Base-by-base conservation (phyloP, 1,140 invertebrate genomes). In the Anadara kagoshimensis region DNA sequence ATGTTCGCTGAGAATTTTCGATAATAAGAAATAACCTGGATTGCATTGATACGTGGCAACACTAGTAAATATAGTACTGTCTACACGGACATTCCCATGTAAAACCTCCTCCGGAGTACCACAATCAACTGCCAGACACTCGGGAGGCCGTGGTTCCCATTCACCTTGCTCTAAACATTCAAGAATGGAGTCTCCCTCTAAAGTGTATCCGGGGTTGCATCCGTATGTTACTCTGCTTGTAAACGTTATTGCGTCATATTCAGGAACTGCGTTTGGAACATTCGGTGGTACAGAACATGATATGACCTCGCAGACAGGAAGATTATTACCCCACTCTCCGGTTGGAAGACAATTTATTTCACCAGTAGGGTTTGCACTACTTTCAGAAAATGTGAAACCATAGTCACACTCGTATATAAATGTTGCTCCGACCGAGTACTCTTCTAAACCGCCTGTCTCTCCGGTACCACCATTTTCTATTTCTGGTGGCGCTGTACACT, bases 151-250 rank as follows among this genome's bases (percentile, higher is more conserved):
- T 12, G 93, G 93, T 73, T 94, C 95, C 95, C 95, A 97, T 0
- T 94, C 95, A 16, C 94, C 96, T 85, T 96, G 95, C 85, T 97
- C 95, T 18, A 95, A 91, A 85, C 97, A 98, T 54, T 95, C 87
- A 78, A 95, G 90, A 68, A 82, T 56, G 10, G 77, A 36, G 0
- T 84, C 72, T 4, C 94, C 94, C 5, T 67, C 26, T 5, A 97
- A 87, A 84, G 94, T 92, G 88, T 93, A 97, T 79, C 96, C 94
- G 1, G 92, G 87, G 41, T 95, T 91, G 84, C 96, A 98, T 73
- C 94, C 93, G 83, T 97, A 97, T 4, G 96, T 90, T 0, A 80
- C 81, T 5, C 57, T 56, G 20, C 70, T 69, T 0, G 79, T 56
- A 53, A 76, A 83, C 2, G 51, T 36, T 1, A 93, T 94, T 0